phyloP scores from a whole-genome alignment of 2,797 vertebrate genomes.

The Enteromius afrohamiltoni region DNA sequence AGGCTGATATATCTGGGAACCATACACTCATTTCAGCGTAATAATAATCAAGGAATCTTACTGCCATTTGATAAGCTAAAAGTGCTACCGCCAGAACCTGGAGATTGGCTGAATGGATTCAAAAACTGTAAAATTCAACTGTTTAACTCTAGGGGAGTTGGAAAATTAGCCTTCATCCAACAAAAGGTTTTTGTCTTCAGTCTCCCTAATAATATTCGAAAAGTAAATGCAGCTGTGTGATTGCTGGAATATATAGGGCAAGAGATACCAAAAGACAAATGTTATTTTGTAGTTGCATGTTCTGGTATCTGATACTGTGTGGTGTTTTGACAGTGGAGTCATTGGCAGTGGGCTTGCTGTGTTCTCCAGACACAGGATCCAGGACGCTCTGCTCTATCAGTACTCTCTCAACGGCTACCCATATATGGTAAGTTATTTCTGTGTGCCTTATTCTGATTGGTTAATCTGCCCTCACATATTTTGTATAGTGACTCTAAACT shows the following conservation, averaged over 20 bases:
- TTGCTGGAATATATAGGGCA: neutral
- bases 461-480: neutral
- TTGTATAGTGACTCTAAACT: neutral
- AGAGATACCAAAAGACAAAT: neutral
- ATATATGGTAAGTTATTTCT: conserved; percentile 78
- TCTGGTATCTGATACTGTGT: conserved; percentile 1
- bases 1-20: too few relatives aligned
- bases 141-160: too few relatives aligned
- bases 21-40: too few relatives aligned
- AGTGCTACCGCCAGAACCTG: too few relatives aligned
- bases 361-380: conserved; percentile 82
- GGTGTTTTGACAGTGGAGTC: conserved; percentile 72
- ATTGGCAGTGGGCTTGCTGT: conserved; percentile 84
- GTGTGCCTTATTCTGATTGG: neutral
- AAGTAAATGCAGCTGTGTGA: neutral
- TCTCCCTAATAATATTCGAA: neutral
- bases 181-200: neutral
- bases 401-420: conserved; percentile 85
- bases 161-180: too few relatives aligned
- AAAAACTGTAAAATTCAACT: too few relatives aligned
- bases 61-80: too few relatives aligned
- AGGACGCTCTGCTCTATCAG: conserved; percentile 78
- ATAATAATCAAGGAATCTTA: too few relatives aligned
- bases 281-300: neutral
- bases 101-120: too few relatives aligned